phyloP scores from a whole-genome alignment of 1,140 invertebrate genomes.

The Acromyrmex echinatior region DNA sequence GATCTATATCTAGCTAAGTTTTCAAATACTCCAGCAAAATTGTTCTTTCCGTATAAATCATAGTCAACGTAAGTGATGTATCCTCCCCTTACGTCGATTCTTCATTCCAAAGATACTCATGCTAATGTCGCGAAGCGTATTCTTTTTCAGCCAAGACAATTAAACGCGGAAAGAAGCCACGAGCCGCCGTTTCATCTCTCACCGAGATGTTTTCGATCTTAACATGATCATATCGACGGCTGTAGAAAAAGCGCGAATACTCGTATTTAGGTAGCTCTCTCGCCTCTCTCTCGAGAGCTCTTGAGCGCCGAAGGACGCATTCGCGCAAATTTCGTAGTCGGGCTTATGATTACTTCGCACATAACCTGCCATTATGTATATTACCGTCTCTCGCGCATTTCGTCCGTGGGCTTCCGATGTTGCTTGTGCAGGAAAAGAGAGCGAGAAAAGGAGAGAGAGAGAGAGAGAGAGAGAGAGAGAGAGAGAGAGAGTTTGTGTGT shows the following conservation, averaged over 20 bases:
- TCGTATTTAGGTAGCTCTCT: slow-evolving; percentile 67
- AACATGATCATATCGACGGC: slow-evolving; percentile 9
- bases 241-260: slow-evolving; percentile 57
- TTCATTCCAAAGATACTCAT: slow-evolving; percentile 25
- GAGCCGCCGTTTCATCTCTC: background rate
- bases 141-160: slow-evolving; percentile 19
- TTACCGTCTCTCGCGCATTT: slow-evolving; percentile 75
- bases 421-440: background rate
- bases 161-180: background rate
- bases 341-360: slow-evolving; percentile 75
- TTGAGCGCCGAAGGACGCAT: slow-evolving; percentile 67
- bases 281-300: slow-evolving; percentile 56
- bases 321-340: slow-evolving; percentile 74
- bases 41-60: slow-evolving; percentile 17
- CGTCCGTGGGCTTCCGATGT: slow-evolving; percentile 69
- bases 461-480: no score
- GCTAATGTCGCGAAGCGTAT: background rate
- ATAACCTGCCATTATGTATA: slow-evolving; percentile 75
- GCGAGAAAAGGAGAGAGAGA: no score
- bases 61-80: slow-evolving; percentile 7
- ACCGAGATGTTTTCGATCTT: slow-evolving; percentile 17
- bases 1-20: no score
- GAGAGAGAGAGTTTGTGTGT: background rate
- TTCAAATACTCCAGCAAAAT: no score
- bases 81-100: slow-evolving; percentile 7